phyloP scores from a whole-genome alignment of 2,113 vertebrate species.

The Chaetodon trifascialis region DNA sequence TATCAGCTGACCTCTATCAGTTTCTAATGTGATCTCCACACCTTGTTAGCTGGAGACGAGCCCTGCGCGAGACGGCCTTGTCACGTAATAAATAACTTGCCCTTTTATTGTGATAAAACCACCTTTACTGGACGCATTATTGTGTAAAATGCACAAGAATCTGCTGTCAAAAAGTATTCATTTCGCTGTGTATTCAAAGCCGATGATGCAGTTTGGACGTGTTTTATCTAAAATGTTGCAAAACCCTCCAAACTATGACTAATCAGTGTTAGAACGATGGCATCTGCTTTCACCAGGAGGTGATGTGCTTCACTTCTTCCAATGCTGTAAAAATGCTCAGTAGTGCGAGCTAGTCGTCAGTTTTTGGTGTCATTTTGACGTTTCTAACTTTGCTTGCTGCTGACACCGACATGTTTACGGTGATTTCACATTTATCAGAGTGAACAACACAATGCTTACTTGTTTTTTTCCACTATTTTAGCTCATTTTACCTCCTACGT shows the following conservation, averaged over 20 bases:
- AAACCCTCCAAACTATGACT: not conserved
- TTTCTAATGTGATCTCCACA: constrained; percentile 25
- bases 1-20: constrained; percentile 42
- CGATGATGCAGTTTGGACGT: not conserved
- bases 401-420: not conserved
- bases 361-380: not conserved
- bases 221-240: not conserved
- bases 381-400: not conserved
- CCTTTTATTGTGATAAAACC: constrained; percentile 13
- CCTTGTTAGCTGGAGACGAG: constrained; percentile 54
- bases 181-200: not conserved
- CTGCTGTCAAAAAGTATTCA: not conserved
- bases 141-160: constrained; percentile 4
- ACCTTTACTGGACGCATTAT: not conserved
- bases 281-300: not conserved
- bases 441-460: not conserved
- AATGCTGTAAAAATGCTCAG: too few species aligned
- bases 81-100: constrained; percentile 18
- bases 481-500: not conserved
- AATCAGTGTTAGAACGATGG: not conserved
- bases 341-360: not conserved
- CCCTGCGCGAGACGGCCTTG: not conserved
- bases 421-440: not conserved
- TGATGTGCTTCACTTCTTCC: not conserved
- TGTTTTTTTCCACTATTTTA: not conserved